phyloP scores from a whole-genome alignment of 2,888 invertebrate species.

The Heliconius ethilla region DNA sequence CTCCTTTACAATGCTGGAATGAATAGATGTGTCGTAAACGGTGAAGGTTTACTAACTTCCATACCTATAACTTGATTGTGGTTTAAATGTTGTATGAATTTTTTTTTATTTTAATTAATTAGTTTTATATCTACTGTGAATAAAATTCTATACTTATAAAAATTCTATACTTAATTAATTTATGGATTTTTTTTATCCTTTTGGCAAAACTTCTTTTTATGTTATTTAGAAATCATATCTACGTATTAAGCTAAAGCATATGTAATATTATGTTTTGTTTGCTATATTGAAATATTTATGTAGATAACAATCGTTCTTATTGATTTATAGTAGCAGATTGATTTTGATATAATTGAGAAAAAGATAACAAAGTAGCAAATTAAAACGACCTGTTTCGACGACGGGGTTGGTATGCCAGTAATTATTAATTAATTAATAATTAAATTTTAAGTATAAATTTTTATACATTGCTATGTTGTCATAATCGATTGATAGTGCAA shows the following conservation, averaged over 20 bases:
- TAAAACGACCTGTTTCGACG: no score
- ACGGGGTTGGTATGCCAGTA: no score
- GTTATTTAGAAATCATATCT: not conserved
- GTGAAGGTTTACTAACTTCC: slow-evolving; percentile 47
- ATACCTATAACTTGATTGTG: slow-evolving; percentile 28
- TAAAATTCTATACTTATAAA: no score
- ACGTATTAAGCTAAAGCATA: not conserved
- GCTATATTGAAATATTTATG: no score
- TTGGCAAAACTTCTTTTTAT: not conserved
- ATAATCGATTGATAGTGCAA: not conserved
- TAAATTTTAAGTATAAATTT: no score
- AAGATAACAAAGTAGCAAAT: no score
- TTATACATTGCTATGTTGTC: not conserved
- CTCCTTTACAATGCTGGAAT: slow-evolving; percentile 62
- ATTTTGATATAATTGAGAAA: not conserved
- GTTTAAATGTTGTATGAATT: slow-evolving; percentile 1
- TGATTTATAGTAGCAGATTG: not conserved
- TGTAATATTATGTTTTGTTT: not conserved
- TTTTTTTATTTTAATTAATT: slow-evolving; percentile 11
- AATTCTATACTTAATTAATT: no score
- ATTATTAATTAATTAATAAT: no score
- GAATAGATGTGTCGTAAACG: slow-evolving; percentile 71
- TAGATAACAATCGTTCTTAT: no score
- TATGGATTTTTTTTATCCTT: not conserved
- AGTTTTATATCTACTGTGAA: no score